Base-by-base conservation (phyloP, 1,140 invertebrate genomes). In the Apocrypta bakeri region DNA sequence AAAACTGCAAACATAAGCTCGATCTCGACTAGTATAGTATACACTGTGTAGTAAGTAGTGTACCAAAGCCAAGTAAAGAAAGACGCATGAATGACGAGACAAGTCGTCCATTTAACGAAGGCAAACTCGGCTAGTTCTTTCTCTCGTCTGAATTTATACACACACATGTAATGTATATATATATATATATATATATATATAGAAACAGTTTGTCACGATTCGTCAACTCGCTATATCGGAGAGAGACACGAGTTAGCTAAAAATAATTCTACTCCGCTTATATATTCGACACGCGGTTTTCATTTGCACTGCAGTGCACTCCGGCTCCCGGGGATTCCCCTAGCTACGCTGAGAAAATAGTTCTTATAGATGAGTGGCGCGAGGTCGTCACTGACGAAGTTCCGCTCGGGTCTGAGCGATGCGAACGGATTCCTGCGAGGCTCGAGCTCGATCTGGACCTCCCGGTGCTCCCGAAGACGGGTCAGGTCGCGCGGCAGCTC, bases 301-400 rank as follows among this genome's bases (percentile, higher is more conserved):
- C 48, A 56, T 56, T 56, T 56, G 48, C 48, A 56, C 42, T 17
- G 42, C 0, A 37, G 2, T 4, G 48, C 17, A 17, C 42, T 48
- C 17, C 33, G 17, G 29, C 66, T 29, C 6, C 78, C 14, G 63
- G 73, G 29, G 48, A 69, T 69, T 91, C 82, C 82, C 42, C 42
- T 74, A 11, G 24, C 72, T 0, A 76, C 56, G 17, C 61, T 75
- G 8, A 93, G 90, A 88, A 93, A 95, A 90, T 94, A 94, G 90
- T 96, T 96, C 86, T 96, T 96, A 85, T 95, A 96, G 82, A 96
- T 94, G 25, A 96, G 90, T 0, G 95, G 95, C 24, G 91, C 93
- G 29, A 93, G 92, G 71, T 96, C 93, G 84, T 96, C 95, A 17
- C 94, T 95, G 21, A 96, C 94, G 84, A 96, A 95, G 88, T 96